A percentile compares a stretch with the other conserved stretches of the same genome.
Evolutionary conservation across 2,113 vertebrate genomes (phyloP).

Genomic region (Macrotis lagotis): DNA sequence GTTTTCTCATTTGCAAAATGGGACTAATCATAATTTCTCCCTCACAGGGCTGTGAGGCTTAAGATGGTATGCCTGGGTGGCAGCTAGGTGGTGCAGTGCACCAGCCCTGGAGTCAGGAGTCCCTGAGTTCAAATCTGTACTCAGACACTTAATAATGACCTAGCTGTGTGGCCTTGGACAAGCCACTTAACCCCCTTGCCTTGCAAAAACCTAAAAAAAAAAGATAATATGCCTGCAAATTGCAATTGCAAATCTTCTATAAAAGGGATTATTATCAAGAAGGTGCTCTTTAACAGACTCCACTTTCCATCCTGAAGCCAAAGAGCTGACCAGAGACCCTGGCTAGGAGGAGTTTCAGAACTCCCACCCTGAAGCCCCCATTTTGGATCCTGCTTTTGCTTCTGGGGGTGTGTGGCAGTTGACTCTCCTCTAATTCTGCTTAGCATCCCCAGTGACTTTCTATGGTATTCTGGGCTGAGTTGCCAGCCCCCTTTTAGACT

Average conservation of each 20-base stretch:
- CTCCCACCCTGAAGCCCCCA: background rate
- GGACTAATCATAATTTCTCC: background rate
- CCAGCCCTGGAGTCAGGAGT: too few relatives aligned
- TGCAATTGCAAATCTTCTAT: background rate
- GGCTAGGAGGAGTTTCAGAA: background rate
- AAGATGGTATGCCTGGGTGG: background rate
- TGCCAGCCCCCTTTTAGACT: background rate
- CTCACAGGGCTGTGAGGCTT: background rate
- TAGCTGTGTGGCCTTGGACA: too few relatives aligned
- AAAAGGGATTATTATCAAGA: background rate
- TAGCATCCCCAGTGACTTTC: background rate
- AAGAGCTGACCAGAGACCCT: too few relatives aligned
- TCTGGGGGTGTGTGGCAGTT: background rate
- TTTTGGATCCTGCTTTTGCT: background rate
- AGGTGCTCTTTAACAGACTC: background rate
- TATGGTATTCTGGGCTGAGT: background rate
- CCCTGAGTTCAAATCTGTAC: too few relatives aligned
- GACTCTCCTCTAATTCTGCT: too few relatives aligned
- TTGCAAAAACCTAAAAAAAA: too few relatives aligned
- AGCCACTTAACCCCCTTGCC: too few relatives aligned
- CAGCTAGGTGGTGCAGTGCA: too few relatives aligned
- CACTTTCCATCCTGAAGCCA: background rate
- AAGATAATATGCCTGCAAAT: background rate
- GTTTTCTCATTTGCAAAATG: background rate
- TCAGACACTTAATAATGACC: too few relatives aligned